phyloP scores from a whole-genome alignment of 2,113 vertebrate species.

The Ornithorhynchus anatinus region DNA sequence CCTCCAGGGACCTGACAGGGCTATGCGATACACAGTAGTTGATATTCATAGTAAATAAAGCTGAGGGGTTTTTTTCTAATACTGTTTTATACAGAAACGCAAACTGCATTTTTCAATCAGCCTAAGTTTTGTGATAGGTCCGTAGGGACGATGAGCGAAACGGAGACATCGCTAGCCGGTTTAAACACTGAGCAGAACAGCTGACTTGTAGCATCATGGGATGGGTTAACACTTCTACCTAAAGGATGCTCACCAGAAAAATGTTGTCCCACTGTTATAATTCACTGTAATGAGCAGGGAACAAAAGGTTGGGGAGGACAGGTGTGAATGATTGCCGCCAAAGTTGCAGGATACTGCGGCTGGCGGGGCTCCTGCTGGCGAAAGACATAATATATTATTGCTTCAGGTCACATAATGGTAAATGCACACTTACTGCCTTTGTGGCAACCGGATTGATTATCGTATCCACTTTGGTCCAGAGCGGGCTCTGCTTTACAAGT shows the following conservation, averaged over 20 bases:
- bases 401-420: constrained; percentile 67
- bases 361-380: constrained; percentile 58
- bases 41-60: constrained; percentile 5
- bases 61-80: neutral
- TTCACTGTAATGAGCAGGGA: constrained; percentile 66
- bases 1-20: neutral
- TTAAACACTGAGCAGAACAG: neutral
- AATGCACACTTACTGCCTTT: constrained; percentile 69
- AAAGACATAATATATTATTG: constrained; percentile 53
- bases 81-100: neutral
- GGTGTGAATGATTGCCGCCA: constrained; percentile 69
- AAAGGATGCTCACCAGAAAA: constrained; percentile 54
- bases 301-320: constrained; percentile 64
- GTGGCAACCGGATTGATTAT: constrained; percentile 71
- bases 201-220: neutral
- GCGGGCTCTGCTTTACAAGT: constrained; percentile 54
- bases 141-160: neutral
- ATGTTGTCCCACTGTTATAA: constrained; percentile 57
- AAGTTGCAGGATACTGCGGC: constrained; percentile 41
- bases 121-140: neutral
- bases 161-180: neutral
- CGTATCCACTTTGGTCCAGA: constrained; percentile 43
- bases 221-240: constrained; percentile 11
- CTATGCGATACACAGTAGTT: neutral
- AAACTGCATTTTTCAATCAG: neutral